These are phyloP conservation scores for Beris morrisii DNA, from an alignment of 2,888 invertebrate species.

Conservation along the genomic window DNA sequence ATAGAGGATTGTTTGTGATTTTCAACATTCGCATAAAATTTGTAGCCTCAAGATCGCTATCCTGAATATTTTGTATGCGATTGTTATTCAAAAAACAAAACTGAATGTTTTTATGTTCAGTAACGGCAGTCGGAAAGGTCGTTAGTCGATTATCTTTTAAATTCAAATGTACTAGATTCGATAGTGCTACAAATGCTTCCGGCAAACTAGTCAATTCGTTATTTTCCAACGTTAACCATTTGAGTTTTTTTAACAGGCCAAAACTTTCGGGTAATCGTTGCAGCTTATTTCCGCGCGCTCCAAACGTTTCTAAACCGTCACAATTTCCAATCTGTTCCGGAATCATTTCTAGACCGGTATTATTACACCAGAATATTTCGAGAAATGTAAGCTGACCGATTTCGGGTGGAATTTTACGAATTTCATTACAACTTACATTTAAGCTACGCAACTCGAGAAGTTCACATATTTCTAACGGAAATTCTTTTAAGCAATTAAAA, in stretches of 20 bases:
- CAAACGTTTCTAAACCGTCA: slow-evolving; percentile 65
- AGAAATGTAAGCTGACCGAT: slow-evolving; percentile 63
- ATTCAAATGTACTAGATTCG: slow-evolving; percentile 65
- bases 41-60: slow-evolving; percentile 47
- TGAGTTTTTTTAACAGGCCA: slow-evolving; percentile 61
- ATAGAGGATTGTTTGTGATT: slow-evolving; percentile 60
- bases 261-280: slow-evolving; percentile 62
- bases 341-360: slow-evolving; percentile 59
- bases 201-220: slow-evolving; percentile 63
- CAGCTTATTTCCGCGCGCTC: slow-evolving; percentile 66
- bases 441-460: slow-evolving; percentile 63
- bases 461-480: slow-evolving; percentile 64
- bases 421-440: slow-evolving; percentile 69
- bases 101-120: slow-evolving; percentile 58
- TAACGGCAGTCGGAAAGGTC: slow-evolving; percentile 58
- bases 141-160: slow-evolving; percentile 61
- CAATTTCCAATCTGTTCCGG: slow-evolving; percentile 66
- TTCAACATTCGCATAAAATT: slow-evolving; percentile 60
- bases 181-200: slow-evolving; percentile 58
- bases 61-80: slow-evolving; percentile 33
- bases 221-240: slow-evolving; percentile 69
- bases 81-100: slow-evolving; percentile 62
- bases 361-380: slow-evolving; percentile 71
- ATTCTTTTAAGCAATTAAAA: slow-evolving; percentile 64
- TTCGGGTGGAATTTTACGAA: slow-evolving; percentile 62